phyloP scores from a whole-genome alignment of 2,797 vertebrate species.

The Gymnothorax javanicus region DNA sequence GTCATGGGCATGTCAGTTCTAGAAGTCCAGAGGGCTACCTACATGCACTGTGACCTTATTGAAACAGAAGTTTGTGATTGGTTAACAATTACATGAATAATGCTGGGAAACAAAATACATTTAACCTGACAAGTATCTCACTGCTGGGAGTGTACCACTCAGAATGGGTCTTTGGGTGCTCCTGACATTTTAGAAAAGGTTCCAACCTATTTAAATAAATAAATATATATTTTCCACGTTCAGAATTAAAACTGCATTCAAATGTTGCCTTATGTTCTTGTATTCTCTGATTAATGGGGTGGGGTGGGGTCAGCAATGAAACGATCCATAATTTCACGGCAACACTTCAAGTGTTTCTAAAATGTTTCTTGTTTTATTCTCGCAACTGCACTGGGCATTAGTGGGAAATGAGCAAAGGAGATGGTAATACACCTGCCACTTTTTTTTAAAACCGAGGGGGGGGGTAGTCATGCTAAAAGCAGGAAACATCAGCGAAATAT shows the following conservation, averaged over 20 bases:
- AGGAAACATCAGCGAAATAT: neutral
- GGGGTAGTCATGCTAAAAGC: neutral
- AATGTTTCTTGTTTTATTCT: neutral
- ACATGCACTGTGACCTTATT: neutral
- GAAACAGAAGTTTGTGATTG: neutral
- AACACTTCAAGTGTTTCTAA: neutral
- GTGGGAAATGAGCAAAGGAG: neutral
- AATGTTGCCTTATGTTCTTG: neutral
- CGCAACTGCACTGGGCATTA: neutral
- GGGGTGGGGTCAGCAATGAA: neutral
- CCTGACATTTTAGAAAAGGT: neutral
- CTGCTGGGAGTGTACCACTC: neutral
- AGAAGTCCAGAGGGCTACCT: neutral
- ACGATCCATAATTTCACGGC: neutral
- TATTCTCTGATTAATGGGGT: neutral
- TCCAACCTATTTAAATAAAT: neutral
- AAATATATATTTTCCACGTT: neutral
- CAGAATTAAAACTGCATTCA: neutral
- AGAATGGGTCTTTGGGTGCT: conserved; percentile 5
- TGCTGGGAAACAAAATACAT: neutral
- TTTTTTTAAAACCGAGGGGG: neutral
- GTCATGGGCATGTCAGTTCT: neutral
- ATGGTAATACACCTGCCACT: neutral
- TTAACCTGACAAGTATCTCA: neutral
- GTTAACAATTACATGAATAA: neutral